Evolutionary conservation across 2,797 vertebrate species (phyloP).

Genomic region (Epinephelus malabaricus): DNA sequence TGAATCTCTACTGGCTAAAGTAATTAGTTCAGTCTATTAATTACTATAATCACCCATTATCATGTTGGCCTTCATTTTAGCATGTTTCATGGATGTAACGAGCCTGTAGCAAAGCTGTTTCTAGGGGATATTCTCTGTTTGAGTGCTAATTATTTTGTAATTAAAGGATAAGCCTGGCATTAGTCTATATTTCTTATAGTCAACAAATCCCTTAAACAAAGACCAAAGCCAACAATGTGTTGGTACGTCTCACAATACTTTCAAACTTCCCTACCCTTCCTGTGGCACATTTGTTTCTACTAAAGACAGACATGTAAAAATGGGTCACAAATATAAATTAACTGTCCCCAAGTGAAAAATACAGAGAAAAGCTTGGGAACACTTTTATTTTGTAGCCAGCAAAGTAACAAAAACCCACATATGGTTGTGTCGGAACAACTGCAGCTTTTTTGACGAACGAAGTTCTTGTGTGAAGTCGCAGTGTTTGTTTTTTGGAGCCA

Average conservation of each 20-base stretch:
- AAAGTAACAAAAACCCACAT: too few relatives aligned
- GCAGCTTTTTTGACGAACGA: too few relatives aligned
- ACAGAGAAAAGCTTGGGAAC: too few relatives aligned
- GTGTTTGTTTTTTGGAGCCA: too few relatives aligned
- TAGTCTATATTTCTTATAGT: slow-evolving; percentile 43
- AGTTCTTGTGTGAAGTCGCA: too few relatives aligned
- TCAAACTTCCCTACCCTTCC: background rate
- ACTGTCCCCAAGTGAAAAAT: too few relatives aligned
- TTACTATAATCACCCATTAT: slow-evolving; percentile 83
- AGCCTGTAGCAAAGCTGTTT: slow-evolving; percentile 69
- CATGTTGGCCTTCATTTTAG: slow-evolving; percentile 78
- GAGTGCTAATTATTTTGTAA: slow-evolving; percentile 65
- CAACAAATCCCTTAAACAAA: slow-evolving; percentile 34
- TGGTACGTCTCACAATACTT: background rate
- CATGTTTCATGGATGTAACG: slow-evolving; percentile 76
- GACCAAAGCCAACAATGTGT: slow-evolving; percentile 6
- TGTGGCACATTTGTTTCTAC: background rate
- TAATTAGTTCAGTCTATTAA: slow-evolving; percentile 86
- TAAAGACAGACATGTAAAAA: background rate
- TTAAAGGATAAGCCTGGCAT: slow-evolving; percentile 57
- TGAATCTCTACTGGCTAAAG: slow-evolving; percentile 77
- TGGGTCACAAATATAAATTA: background rate
- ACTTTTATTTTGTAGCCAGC: too few relatives aligned
- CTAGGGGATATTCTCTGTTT: slow-evolving; percentile 51
- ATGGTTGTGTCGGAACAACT: too few relatives aligned